Base-by-base conservation (phyloP, 2,888 invertebrate species). In the Cantharis nigra region DNA sequence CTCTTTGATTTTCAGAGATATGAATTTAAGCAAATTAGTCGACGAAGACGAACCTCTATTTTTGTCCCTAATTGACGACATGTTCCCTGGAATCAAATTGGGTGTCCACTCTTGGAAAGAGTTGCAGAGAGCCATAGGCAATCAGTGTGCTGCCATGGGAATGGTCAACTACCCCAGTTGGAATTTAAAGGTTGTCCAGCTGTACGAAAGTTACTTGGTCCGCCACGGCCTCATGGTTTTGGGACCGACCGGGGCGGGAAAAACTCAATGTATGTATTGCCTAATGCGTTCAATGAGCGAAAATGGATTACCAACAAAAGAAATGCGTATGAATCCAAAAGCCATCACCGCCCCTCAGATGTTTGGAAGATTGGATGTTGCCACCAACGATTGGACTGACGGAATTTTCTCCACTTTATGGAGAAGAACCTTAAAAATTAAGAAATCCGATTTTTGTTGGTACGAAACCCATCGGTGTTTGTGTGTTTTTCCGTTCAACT, bases 351-450 rank as follows among this genome's bases (percentile, higher is more conserved):
- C 97, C 0, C 94, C 97, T 0, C 97, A 97, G 91, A 97, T 97
- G 95, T 97, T 97, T 88, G 97, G 97, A 0, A 91, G 93, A 63
- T 89, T 97, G 63, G 97, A 97, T 87, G 96, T 95, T 0, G 94
- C 97, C 0, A 97, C 97, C 0, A 97, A 97, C 87, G 97, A 97
- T 86, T 97, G 97, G 97, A 97, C 97, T 0, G 97, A 97, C 88
- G 97, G 97, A 14, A 97, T 97, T 83, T 97, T 97, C 87, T 97
- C 97, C 0, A 96, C 96, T 0, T 88, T 97, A 3, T 97, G 97
- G 97, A 91, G 97, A 83, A 90, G 95, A 87, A 94, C 96, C 2
- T 90, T 94, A 20, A 95, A 95, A 89, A 91, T 94, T 0, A 95
- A 95, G 83, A 93, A 93, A 85, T 88, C 90, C 3, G 94, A 94